Percentiles rank a stretch among this genome's conserved stretches.
Evolutionary conservation across 2,888 invertebrate genomes (phyloP).

Genomic region (Nasonovia ribisnigri): DNA sequence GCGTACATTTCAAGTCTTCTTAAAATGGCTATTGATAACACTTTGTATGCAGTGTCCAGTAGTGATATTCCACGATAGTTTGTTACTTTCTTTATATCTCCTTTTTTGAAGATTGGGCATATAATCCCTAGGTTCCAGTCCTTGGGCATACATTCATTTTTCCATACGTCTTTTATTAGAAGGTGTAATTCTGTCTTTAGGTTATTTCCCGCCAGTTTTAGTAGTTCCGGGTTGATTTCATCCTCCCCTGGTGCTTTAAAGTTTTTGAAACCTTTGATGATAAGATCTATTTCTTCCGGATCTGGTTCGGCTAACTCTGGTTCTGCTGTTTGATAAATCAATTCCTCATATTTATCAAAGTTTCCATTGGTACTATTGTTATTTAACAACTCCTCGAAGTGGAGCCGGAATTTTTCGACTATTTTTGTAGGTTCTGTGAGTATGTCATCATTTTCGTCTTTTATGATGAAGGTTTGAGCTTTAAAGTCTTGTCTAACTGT

Average conservation of each 20-base stretch:
- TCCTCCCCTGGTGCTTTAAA: conserved; percentile 32
- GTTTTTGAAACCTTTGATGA: conserved; percentile 40
- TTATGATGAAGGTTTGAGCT: not conserved
- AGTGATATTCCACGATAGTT: conserved; percentile 38
- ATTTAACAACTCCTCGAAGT: conserved; percentile 26
- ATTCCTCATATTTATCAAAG: conserved; percentile 26
- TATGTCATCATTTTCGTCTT: not conserved
- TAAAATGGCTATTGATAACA: conserved; percentile 30
- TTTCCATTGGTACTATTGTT: not conserved
- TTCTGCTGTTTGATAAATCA: conserved; percentile 16
- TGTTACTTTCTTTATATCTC: conserved; percentile 32
- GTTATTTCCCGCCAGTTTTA: conserved; percentile 36
- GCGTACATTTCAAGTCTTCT: not conserved
- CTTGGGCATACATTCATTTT: conserved; percentile 3
- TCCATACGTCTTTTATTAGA: conserved; percentile 28
- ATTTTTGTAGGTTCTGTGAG: not conserved
- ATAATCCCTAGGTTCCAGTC: conserved; percentile 46
- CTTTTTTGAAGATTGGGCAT: conserved; percentile 45
- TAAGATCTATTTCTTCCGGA: conserved; percentile 23
- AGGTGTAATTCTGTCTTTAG: conserved; percentile 10
- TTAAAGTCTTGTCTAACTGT: conserved; percentile 10
- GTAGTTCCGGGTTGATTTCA: conserved; percentile 40
- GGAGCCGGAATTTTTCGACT: not conserved
- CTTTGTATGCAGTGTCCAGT: conserved; percentile 7
- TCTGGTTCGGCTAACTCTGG: conserved; percentile 6